A percentile compares a stretch with the other conserved stretches of the same genome.
phyloP scores from a whole-genome alignment of 1,140 invertebrate species.

The Lepidostoma basale region DNA sequence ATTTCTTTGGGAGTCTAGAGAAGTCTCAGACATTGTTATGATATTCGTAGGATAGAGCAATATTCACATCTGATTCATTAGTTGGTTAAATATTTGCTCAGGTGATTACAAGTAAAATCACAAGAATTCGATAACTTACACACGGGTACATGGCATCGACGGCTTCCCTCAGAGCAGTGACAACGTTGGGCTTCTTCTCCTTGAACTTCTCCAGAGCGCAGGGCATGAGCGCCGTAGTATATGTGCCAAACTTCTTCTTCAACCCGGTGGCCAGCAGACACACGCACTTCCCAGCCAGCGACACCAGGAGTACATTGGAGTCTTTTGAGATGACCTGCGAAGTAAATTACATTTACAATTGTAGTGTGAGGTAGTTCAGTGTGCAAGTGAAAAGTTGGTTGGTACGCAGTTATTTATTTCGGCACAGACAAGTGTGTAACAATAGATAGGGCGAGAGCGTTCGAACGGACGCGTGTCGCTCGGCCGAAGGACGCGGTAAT shows the following conservation, averaged over 20 bases:
- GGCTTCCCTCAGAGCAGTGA: slow-evolving; percentile 84
- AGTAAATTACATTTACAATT: slow-evolving; percentile 43
- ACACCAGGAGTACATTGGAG: slow-evolving; percentile 92
- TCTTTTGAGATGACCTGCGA: slow-evolving; percentile 88
- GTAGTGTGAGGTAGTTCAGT: too few species aligned
- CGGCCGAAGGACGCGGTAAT: too few species aligned
- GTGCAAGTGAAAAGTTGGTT: too few species aligned
- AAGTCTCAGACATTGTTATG: too few species aligned
- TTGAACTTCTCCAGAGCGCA: slow-evolving; percentile 94
- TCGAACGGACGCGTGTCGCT: too few species aligned
- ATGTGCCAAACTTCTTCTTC: slow-evolving; percentile 85
- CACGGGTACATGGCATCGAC: slow-evolving; percentile 87
- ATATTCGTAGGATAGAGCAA: too few species aligned
- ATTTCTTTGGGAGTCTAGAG: too few species aligned
- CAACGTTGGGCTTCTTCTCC: slow-evolving; percentile 94
- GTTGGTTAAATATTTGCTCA: slow-evolving; percentile 21
- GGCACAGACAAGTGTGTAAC: too few species aligned
- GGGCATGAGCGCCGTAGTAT: slow-evolving; percentile 80
- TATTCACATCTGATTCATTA: too few species aligned
- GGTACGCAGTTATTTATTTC: too few species aligned
- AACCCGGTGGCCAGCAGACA: slow-evolving; percentile 83
- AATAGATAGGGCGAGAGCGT: too few species aligned
- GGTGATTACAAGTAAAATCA: background rate
- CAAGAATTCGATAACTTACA: slow-evolving; percentile 62
- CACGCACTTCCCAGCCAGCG: slow-evolving; percentile 85